Base-by-base conservation (phyloP, 1,140 invertebrate genomes). In the Drosophila guanche region DNA sequence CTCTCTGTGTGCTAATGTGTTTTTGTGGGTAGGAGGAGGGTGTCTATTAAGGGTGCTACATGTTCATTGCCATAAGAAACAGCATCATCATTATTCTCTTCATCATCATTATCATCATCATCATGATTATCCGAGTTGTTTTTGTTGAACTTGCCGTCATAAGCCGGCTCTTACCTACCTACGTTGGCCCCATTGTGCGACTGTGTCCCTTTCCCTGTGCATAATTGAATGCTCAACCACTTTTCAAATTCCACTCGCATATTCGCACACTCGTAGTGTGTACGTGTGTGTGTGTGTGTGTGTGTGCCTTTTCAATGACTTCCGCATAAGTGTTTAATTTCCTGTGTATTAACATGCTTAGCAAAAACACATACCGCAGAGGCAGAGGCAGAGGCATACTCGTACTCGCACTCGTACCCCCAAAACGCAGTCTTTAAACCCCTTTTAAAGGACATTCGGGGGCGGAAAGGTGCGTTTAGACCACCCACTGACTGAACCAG, bases 301-400 rank as follows among this genome's bases (percentile, higher is more conserved):
- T 69, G 14, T 45, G 47, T 61, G 69, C 68, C 74, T 77, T 74
- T 77, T 85, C 73, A 81, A 85, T 85, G 81, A 86, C 81, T 86
- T 86, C 81, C 81, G 78, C 69, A 88, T 88, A 86, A 86, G 81
- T 86, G 81, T 86, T 86, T 86, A 86, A 86, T 86, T 86, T 86
- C 81, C 83, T 86, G 81, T 81, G 81, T 81, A 86, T 86, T 88
- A 86, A 86, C 81, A 81, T 86, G 83, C 81, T 86, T 86, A 67
- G 65, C 53, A 85, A 70, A 85, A 76, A 68, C 47, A 58, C 37
- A 58, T 66, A 59, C 8, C 33, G 27, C 56, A 58, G 40, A 65
- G 41, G 53, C 14, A 22, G n/a, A 54, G 53, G 54, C 73, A 47
- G 23, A 53, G 50, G 52, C n/a, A n/a, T n/a, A n/a, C n/a, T n/a